Evolutionary conservation across 1,140 invertebrate species (phyloP), one percentile per base, ranked within the genome.

Genomic region (Formica exsecta): DNA sequence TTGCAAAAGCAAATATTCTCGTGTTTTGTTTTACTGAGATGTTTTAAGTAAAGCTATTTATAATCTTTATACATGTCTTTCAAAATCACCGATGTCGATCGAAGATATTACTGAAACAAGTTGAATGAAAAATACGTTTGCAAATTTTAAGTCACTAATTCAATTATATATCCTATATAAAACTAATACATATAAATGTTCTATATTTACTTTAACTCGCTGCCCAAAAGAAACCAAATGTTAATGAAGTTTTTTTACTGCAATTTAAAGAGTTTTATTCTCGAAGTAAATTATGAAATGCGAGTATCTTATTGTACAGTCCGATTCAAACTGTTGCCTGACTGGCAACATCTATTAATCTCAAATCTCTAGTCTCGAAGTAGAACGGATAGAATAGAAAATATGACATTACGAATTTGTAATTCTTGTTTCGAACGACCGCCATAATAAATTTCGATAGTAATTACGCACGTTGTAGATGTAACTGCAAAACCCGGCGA

Each of bases 401-500:
- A 81, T 44, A 48, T 13, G 4, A 44, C 25, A 44, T 73, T 59
- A 83, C 22, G 6, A 48, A 83, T 25, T 11, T 36, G 38, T 83
- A 73, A 83, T n/a, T 19, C 13, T 44, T 48, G 36, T 25, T 70
- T 41, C 25, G 54, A 32, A 36, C 65, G 51, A 61, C 19, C 38
- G 57, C 3, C 57, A 8, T 83, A 73, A 83, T 83, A 83, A 83
- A 83, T 83, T 83, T 74, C 68, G 68, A 74, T 73, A 73, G 54
- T 83, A 83, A 83, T 83, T 83, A 83, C 68, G 41, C 79, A 83
- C 79, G 79, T 74, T 83, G 79, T 80, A 80, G 44, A 38, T 81
- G 66, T 79, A 68, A 68, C 79, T 64, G 79, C 22, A 48, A 9
- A 54, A 41, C 22, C 48, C 68, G 41, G 79, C 86, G 66, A 87